phyloP scores from a whole-genome alignment of 2,113 vertebrate species.

The Paratilapia polleni region DNA sequence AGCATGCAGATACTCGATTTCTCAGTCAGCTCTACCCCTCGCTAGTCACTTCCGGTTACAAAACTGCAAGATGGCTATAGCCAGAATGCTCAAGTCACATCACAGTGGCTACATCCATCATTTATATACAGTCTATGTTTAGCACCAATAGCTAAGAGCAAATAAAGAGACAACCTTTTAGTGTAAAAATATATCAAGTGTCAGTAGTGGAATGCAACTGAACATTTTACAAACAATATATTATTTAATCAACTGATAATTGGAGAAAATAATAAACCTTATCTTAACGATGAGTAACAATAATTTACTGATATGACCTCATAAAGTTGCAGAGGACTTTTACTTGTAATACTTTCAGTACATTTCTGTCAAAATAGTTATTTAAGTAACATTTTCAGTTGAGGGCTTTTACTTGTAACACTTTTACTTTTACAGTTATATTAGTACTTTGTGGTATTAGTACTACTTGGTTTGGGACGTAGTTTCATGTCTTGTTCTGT shows the following conservation, averaged over 20 bases:
- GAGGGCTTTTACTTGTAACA: not conserved
- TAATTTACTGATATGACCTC: not conserved
- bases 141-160: not conserved
- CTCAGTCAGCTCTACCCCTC: not conserved
- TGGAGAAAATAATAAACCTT: not conserved
- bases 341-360: not conserved
- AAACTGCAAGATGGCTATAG: not conserved
- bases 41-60: not conserved
- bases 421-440: not conserved
- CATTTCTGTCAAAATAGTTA: not conserved
- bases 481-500: constrained; percentile 30
- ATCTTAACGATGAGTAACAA: not conserved
- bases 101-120: not conserved
- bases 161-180: not conserved
- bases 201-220: not conserved
- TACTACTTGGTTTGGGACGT: constrained; percentile 8
- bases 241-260: not conserved
- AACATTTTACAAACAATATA: not conserved
- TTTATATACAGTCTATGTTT: not conserved
- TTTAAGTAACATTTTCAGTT: not conserved
- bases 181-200: not conserved
- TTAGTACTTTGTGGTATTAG: not conserved
- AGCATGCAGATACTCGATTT: not conserved
- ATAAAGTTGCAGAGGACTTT: not conserved
- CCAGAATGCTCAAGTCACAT: not conserved